phyloP scores from a whole-genome alignment of 2,797 vertebrate species.

The Crocidura indochinensis region DNA sequence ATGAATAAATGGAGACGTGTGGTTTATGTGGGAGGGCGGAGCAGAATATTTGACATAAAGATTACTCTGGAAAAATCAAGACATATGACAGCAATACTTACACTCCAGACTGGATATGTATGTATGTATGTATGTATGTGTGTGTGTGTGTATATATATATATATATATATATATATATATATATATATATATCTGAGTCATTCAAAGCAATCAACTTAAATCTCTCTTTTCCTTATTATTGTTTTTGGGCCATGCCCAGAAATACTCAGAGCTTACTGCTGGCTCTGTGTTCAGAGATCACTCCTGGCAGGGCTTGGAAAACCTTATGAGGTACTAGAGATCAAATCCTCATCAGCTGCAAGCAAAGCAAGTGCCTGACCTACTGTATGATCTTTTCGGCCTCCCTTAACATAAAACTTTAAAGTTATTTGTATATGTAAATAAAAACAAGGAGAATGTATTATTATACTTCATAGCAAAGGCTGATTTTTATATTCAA shows the following conservation, averaged over 20 bases:
- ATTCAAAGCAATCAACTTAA: background rate
- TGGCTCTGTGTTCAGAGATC: too few relatives aligned
- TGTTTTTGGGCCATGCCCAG: too few relatives aligned
- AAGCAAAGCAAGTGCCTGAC: too few relatives aligned
- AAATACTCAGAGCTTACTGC: too few relatives aligned
- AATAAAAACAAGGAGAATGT: background rate
- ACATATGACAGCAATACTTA: background rate
- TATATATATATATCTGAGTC: background rate
- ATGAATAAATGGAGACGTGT: conserved; percentile 13
- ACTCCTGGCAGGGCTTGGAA: too few relatives aligned
- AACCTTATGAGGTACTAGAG: too few relatives aligned
- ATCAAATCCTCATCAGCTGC: too few relatives aligned
- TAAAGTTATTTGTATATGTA: conserved; percentile 2
- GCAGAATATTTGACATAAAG: conserved; percentile 23
- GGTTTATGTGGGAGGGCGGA: background rate
- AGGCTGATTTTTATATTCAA: conserved; percentile 39
- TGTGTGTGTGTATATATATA: too few relatives aligned
- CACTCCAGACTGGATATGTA: background rate
- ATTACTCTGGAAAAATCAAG: conserved; percentile 25
- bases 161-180: too few relatives aligned
- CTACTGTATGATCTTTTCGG: too few relatives aligned
- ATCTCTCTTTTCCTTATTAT: background rate
- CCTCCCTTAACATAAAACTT: background rate
- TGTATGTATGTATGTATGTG: too few relatives aligned
- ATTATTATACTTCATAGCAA: conserved; percentile 8